A percentile compares a stretch with the other conserved stretches of the same genome.
These are phyloP conservation scores for Philaethria dido DNA, from an alignment of 2,888 invertebrate species.

Conservation along the genomic window DNA sequence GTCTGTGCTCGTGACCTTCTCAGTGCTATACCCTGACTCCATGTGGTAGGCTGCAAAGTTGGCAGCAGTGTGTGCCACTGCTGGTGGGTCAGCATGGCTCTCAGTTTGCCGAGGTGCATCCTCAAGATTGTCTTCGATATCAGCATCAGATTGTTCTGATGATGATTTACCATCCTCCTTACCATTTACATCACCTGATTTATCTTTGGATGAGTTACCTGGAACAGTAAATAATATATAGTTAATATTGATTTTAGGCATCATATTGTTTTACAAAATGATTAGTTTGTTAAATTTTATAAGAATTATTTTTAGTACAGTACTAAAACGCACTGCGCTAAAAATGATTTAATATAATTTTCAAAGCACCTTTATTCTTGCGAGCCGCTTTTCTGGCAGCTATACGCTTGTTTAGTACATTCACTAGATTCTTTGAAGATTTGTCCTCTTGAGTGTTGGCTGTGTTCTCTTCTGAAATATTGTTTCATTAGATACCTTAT, in stretches of 20 bases:
- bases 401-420: slow-evolving; percentile 82
- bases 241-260: no score
- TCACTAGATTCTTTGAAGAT: slow-evolving; percentile 86
- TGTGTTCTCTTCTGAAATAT: slow-evolving; percentile 77
- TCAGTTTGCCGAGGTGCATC: slow-evolving; percentile 71
- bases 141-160: slow-evolving; percentile 90
- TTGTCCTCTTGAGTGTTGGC: slow-evolving; percentile 81
- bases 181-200: slow-evolving; percentile 62
- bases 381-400: slow-evolving; percentile 83
- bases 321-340: not conserved
- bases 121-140: slow-evolving; percentile 91
- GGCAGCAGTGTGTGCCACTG: slow-evolving; percentile 70
- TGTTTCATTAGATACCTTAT: slow-evolving; percentile 37
- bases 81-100: slow-evolving; percentile 60
- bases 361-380: slow-evolving; percentile 54
- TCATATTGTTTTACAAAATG: no score
- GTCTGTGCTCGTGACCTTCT: slow-evolving; percentile 75
- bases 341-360: not conserved
- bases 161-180: slow-evolving; percentile 80
- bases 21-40: slow-evolving; percentile 88
- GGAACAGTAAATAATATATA: slow-evolving; percentile 44
- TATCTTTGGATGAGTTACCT: slow-evolving; percentile 73
- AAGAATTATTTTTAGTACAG: not conserved
- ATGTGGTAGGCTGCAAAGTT: slow-evolving; percentile 80
- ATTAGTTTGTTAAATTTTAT: no score